phyloP scores from a whole-genome alignment of 2,888 invertebrate species.

The Ceramica pisi region DNA sequence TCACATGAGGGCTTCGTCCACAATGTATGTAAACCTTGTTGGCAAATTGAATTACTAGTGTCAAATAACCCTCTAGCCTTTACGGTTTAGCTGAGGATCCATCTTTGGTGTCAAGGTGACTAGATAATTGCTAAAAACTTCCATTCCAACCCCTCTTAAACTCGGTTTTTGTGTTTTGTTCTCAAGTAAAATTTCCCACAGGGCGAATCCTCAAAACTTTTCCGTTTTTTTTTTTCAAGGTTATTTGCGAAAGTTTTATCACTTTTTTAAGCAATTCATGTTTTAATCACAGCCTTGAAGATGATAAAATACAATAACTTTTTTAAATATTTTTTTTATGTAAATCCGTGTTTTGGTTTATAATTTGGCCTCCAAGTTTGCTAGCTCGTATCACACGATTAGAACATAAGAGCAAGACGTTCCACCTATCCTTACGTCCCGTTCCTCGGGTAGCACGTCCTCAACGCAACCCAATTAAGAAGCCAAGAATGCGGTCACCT shows the following conservation, averaged over 20 bases:
- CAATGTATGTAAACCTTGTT: slow-evolving; percentile 65
- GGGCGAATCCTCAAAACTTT: slow-evolving; percentile 64
- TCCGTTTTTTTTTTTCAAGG: slow-evolving; percentile 51
- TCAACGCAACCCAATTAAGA: slow-evolving; percentile 30
- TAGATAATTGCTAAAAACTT: slow-evolving; percentile 19
- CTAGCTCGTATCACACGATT: neutral
- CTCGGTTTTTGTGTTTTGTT: slow-evolving; percentile 56
- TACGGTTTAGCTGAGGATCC: neutral
- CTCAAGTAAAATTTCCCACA: slow-evolving; percentile 70
- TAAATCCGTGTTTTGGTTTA: neutral
- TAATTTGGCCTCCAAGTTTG: too few species aligned
- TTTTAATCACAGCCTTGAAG: slow-evolving; percentile 6
- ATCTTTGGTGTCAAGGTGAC: slow-evolving; percentile 21
- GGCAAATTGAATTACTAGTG: slow-evolving; percentile 70
- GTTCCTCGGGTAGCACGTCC: neutral
- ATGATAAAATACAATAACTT: neutral
- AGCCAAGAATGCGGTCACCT: slow-evolving; percentile 41
- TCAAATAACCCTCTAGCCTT: slow-evolving; percentile 57
- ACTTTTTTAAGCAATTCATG: neutral
- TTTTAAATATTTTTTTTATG: neutral
- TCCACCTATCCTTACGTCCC: neutral
- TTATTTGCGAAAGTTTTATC: slow-evolving; percentile 7
- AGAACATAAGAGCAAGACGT: neutral
- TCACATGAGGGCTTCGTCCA: slow-evolving; percentile 42
- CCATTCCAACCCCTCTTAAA: neutral